Base-by-base conservation (phyloP, 1,140 invertebrate species). In the Drosophila santomea region DNA sequence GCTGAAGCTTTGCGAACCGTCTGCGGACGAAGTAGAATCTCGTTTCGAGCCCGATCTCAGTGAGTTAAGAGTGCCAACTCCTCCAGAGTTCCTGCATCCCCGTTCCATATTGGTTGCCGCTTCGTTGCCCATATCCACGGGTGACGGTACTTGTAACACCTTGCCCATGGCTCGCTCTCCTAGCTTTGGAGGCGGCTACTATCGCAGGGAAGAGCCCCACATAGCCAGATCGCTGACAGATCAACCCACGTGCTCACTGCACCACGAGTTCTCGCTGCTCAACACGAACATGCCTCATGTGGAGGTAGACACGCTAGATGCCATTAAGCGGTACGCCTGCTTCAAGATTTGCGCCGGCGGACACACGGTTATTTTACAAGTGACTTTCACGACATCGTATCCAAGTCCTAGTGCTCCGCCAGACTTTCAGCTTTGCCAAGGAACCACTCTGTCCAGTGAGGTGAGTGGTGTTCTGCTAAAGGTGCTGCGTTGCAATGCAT, bases 241-340 rank as follows among this genome's bases (percentile, higher is more conserved):
- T 77, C 92, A 92, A 35, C 94, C 94, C 59, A 94, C 94, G 2
- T 94, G 94, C 73, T 95, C 95, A 8, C 91, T 97, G 11, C 95
- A 97, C 88, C 97, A 98, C 93, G 97, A 98, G 93, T 98, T 98
- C 93, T 97, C 96, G 7, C 93, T 98, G 39, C 94, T 97, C 35
- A 97, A 97, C 92, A 95, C 96, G 12, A 97, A 97, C 91, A 97
- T 98, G 91, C 96, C 96, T 44, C 96, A 98, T 82, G 95, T 97
- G 51, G 95, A 96, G 78, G 95, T 98, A 64, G 93, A 94, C 63
- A 95, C 95, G 79, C 94, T 96, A 91, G 95, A 96, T 84, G 94
- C 94, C 5, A 93, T 94, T 14, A 95, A 95, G 61, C 94, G 97
- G 51, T 95, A 93, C 56, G 97, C 96, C 61, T 95, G 95, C 3